Conservation (phyloP, 2,888 invertebrate species). For the Luffia ferchaultella region DNA sequence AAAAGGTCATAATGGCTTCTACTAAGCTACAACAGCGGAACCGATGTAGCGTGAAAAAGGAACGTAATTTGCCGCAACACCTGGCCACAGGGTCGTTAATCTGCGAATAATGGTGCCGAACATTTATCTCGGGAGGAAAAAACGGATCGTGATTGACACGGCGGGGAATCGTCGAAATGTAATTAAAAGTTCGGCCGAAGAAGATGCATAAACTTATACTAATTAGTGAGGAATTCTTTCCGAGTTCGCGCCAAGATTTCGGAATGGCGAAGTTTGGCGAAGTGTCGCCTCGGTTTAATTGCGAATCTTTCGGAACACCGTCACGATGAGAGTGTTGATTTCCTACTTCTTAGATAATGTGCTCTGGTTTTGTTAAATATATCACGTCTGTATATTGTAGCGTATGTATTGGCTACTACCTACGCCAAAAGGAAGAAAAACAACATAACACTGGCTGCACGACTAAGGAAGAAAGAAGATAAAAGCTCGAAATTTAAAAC, state of each 20-base stretch:
- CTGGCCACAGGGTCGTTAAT: conserved; percentile 30
- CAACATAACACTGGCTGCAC: too few relatives aligned
- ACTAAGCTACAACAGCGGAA: neutral
- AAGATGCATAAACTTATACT: conserved; percentile 60
- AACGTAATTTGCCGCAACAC: neutral
- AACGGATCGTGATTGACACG: conserved; percentile 30
- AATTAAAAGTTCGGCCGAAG: conserved; percentile 58
- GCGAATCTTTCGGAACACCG: conserved; percentile 35
- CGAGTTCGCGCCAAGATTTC: conserved; percentile 48
- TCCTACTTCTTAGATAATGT: too few relatives aligned
- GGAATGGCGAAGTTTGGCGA: conserved; percentile 45
- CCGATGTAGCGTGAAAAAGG: neutral
- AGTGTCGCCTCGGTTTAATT: conserved; percentile 60
- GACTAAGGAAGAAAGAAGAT: too few relatives aligned
- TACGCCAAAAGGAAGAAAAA: too few relatives aligned
- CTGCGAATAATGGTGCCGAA: conserved; percentile 24
- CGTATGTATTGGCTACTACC: too few relatives aligned
- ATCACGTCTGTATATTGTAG: too few relatives aligned
- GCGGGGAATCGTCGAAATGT: conserved; percentile 24
- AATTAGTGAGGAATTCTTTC: conserved; percentile 60
- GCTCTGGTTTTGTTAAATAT: too few relatives aligned
- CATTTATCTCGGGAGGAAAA: conserved; percentile 20
- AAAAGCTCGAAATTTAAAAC: too few relatives aligned
- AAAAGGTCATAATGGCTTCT: neutral
- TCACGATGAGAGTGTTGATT: too few relatives aligned